These are phyloP conservation scores for Polypedilum pembai DNA, from an alignment of 1,140 invertebrate species.

Conservation along the genomic window DNA sequence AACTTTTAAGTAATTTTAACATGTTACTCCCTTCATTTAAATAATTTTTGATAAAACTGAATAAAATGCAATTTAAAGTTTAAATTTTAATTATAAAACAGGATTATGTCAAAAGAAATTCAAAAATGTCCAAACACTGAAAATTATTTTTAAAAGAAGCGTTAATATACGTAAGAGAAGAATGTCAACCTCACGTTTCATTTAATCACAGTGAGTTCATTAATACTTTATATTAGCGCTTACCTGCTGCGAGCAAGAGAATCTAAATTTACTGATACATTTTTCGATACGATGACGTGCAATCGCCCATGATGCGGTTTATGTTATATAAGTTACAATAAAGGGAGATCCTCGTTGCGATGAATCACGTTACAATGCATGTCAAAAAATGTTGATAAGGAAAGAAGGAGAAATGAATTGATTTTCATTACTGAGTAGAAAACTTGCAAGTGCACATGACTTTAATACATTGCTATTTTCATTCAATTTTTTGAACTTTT, in stretches of 20 bases:
- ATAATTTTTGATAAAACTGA: too few species aligned
- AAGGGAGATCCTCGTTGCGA: not conserved
- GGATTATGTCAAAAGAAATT: too few species aligned
- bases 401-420: not conserved
- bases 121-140: too few species aligned
- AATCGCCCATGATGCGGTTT: not conserved
- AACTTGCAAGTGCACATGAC: not conserved
- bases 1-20: too few species aligned
- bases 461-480: not conserved
- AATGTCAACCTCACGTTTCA: too few species aligned
- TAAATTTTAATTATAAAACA: too few species aligned
- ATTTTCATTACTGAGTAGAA: not conserved
- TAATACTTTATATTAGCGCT: not conserved
- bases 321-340: not conserved
- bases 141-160: too few species aligned
- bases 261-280: not conserved
- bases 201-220: too few species aligned
- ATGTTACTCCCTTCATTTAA: too few species aligned
- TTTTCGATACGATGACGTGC: not conserved
- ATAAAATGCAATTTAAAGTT: too few species aligned
- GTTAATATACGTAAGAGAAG: too few species aligned
- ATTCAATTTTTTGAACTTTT: too few species aligned
- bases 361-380: not conserved
- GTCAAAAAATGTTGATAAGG: not conserved
- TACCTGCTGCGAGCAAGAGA: not conserved